Conservation (phyloP, 2,797 vertebrate species). For the Labroides dimidiatus region DNA sequence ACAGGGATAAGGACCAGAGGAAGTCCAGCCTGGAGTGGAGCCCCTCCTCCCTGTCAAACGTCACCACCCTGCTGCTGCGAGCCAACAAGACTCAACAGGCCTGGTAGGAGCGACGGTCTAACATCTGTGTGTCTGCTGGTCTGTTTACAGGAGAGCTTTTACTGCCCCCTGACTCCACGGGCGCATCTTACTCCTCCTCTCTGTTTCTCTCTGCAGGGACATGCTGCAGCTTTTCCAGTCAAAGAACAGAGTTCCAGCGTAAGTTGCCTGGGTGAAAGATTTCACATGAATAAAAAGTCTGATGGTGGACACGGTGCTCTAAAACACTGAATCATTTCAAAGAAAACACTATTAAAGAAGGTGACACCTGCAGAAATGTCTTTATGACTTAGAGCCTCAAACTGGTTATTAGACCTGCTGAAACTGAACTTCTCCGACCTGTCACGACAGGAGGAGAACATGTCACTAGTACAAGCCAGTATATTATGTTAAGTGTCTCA, state of each 20-base stretch:
- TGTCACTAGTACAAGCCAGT: not conserved
- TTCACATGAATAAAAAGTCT: not conserved
- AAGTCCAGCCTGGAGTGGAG: slow-evolving; percentile 76
- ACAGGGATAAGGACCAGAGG: slow-evolving; percentile 35
- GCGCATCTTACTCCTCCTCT: not conserved
- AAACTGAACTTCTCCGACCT: not conserved
- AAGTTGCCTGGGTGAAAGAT: slow-evolving; percentile 57
- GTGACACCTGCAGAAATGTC: not conserved
- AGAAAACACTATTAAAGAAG: not conserved
- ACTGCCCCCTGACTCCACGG: not conserved
- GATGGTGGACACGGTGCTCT: not conserved
- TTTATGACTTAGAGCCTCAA: not conserved
- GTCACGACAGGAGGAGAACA: not conserved
- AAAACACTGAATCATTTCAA: not conserved
- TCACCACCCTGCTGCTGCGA: slow-evolving; percentile 83
- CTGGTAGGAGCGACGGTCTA: slow-evolving; percentile 80
- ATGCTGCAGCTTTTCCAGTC: slow-evolving; percentile 87
- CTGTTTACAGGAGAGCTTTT: not conserved
- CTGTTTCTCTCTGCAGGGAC: slow-evolving; percentile 80
- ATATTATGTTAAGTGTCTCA: not conserved
- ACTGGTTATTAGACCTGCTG: not conserved
- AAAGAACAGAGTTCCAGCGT: slow-evolving; percentile 89
- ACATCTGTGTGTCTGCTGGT: not conserved
- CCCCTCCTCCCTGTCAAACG: slow-evolving; percentile 67
- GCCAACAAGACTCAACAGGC: slow-evolving; percentile 84